Percentiles rank a stretch among this genome's conserved stretches.
Evolutionary conservation across 2,888 invertebrate species (phyloP).

Genomic region (Trachelus troglodyta): DNA sequence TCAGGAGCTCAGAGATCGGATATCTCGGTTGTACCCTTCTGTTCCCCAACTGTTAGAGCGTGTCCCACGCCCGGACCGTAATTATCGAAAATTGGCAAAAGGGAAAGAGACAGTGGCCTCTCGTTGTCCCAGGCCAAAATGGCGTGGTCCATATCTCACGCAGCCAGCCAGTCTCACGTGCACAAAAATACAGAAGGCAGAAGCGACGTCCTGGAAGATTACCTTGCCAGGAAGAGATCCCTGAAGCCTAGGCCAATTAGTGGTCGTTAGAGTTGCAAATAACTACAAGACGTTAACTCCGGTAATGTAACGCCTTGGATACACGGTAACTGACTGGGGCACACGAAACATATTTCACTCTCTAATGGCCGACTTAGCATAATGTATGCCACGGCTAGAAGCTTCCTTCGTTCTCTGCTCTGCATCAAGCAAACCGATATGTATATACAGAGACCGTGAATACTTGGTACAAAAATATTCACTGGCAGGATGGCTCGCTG

Average conservation of each 20-base stretch:
- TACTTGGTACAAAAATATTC: too few species aligned
- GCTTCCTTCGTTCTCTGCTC: too few species aligned
- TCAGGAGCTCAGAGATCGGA: not conserved
- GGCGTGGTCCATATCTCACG: too few species aligned
- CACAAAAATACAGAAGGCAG: too few species aligned
- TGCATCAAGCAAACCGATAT: too few species aligned
- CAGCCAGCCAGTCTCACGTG: too few species aligned
- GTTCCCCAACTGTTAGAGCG: not conserved
- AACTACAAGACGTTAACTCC: conserved; percentile 42
- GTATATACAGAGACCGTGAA: too few species aligned
- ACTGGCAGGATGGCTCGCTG: too few species aligned
- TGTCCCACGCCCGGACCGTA: not conserved
- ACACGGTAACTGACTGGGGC: conserved; percentile 53
- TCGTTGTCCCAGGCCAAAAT: too few species aligned
- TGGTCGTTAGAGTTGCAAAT: conserved; percentile 56
- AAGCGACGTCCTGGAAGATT: too few species aligned
- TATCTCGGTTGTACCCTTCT: conserved; percentile 1
- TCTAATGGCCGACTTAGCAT: conserved; percentile 60
- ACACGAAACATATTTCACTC: conserved; percentile 60
- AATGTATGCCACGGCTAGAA: conserved; percentile 47
- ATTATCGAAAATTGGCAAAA: not conserved
- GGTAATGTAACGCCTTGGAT: conserved; percentile 41
- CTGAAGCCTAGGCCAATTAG: conserved; percentile 45
- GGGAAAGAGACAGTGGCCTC: not conserved
- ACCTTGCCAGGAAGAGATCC: conserved; percentile 9